Base-by-base conservation (phyloP, 2,888 invertebrate genomes). In the Heliconius erato region DNA sequence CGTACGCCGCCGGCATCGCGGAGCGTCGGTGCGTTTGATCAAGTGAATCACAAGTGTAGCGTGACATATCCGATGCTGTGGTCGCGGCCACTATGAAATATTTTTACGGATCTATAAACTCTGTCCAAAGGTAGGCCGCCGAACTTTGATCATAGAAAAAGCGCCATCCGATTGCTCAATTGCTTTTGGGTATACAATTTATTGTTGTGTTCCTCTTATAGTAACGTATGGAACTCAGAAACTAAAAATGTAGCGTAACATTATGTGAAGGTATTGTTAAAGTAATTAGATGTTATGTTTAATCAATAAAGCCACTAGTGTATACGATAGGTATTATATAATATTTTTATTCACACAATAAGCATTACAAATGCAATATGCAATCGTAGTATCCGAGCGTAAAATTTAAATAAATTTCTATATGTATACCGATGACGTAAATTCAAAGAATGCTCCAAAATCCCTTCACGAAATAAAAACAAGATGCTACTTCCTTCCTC, bases 401-500 rank as follows among this genome's bases (percentile, higher is more conserved):
- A 63, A 76, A 79, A 63, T 72, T 59, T 28, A 40, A 59, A 79
- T 72, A 59, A 59, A 26, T 40, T 74, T 23, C 14, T 59, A 59
- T 63, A 59, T 32, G 63, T 59, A 63, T n/a, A 63, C 28, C 9
- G 4, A 23, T 28, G 19, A 74, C 28, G 81, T 85, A 65, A 63
- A 79, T 79, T 82, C 77, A 78, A 79, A 54, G 79, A 84, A 84
- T 84, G 77, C 79, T 76, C 76, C 68, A 32, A 49, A 84, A 83
- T 80, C 74, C 69, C 72, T 78, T 40, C 40, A 71, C 32, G 74
- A 79, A 81, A 90, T 89, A 90, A 90, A 90, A 91, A 89, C 89
- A 90, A 89, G 88, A 88, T 84, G 86, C 85, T 83, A 89, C 91
- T 95, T 95, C 94, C 95, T 95, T 95, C 95, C 95, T 93, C 90